Evolutionary conservation across 2,113 vertebrate genomes (phyloP).

Genomic region (Tautogolabrus adspersus): DNA sequence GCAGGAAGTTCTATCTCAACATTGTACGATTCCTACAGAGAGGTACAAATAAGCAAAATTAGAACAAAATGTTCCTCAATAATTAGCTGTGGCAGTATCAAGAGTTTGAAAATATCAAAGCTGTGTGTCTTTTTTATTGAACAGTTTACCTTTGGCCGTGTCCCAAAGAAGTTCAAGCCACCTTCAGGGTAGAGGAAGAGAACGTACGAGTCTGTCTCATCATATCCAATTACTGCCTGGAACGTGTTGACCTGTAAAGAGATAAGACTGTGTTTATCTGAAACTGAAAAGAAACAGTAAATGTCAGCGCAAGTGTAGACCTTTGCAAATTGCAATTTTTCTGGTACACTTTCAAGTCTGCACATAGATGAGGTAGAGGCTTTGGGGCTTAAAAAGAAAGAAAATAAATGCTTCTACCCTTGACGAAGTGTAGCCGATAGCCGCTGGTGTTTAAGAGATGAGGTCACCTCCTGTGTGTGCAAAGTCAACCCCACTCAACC

Average conservation of each 20-base stretch:
- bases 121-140: not conserved
- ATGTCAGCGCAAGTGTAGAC: not conserved
- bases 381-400: no score
- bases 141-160: slow-evolving; percentile 85
- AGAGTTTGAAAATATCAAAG: not conserved
- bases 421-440: no score
- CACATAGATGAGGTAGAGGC: no score
- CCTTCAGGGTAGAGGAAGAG: slow-evolving; percentile 92
- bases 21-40: slow-evolving; percentile 87
- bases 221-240: slow-evolving; percentile 91
- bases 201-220: slow-evolving; percentile 87
- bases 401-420: no score
- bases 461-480: slow-evolving; percentile 35
- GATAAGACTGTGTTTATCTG: not conserved
- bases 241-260: slow-evolving; percentile 92
- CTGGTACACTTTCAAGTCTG: no score
- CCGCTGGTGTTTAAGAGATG: slow-evolving; percentile 5
- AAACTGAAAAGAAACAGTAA: not conserved
- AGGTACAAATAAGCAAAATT: not conserved
- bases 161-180: slow-evolving; percentile 93
- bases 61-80: not conserved
- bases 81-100: no score
- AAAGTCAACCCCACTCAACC: slow-evolving; percentile 18
- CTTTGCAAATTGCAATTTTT: no score
- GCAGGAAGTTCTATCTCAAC: slow-evolving; percentile 93